phyloP scores from a whole-genome alignment of 2,113 vertebrate species.

The Amphilophus citrinellus region DNA sequence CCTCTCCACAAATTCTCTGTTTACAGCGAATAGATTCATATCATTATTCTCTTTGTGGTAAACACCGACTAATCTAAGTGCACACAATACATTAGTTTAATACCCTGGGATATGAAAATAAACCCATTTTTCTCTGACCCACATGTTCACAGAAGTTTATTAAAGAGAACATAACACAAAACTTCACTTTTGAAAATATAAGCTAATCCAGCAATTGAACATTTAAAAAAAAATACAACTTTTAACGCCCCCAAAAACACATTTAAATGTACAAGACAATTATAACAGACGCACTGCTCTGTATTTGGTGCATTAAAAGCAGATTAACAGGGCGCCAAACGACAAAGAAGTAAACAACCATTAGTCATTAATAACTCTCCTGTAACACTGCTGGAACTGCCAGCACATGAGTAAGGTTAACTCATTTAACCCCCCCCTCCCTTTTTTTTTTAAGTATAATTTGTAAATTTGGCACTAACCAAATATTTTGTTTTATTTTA shows the following conservation, averaged over 20 bases:
- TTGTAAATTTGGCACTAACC: neutral
- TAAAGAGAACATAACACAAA: neutral
- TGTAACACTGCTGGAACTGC: neutral
- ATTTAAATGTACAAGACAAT: neutral
- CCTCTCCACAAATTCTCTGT: neutral
- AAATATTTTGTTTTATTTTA: neutral
- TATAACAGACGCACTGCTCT: neutral
- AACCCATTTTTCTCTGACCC: neutral
- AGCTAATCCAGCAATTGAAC: neutral
- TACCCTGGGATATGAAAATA: neutral
- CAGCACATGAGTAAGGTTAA: neutral
- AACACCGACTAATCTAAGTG: neutral
- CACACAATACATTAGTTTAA: neutral
- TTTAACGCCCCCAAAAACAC: neutral
- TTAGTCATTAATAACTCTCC: neutral
- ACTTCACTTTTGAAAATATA: neutral
- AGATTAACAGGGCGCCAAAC: neutral
- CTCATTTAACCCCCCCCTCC: accelerated
- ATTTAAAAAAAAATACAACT: neutral
- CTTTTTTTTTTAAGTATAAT: neutral
- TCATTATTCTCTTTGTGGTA: neutral
- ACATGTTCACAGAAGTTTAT: neutral
- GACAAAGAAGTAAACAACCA: neutral
- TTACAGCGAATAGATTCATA: neutral
- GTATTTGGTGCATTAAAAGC: neutral